Base-by-base conservation (phyloP, 2,113 vertebrate genomes). In the Indicator indicator region DNA sequence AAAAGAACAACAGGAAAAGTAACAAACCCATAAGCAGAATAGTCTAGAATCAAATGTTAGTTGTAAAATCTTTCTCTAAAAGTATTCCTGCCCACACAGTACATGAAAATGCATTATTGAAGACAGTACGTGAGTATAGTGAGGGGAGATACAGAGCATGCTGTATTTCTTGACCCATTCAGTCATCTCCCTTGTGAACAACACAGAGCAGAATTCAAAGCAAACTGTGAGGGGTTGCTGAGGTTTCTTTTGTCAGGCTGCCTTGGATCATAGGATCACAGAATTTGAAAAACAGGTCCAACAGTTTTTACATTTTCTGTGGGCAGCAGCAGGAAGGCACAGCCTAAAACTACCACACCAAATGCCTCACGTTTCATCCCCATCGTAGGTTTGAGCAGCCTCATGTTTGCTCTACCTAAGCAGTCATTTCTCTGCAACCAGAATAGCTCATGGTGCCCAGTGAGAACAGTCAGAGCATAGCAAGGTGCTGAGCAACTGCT, bases 1-100 rank as follows among this genome's bases (percentile, higher is more conserved):
- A 16, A 16, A 44, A 44, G 15, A 44, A 44, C 42, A 44, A 14
- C 42, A 5, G 50, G 46, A 79, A 21, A 59, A 62, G 33, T 8
- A 10, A 15, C 6, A 77, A 54, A 4, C 4, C 18, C 60, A 60
- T 58, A 81, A 78, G 48, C 33, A 79, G 78, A 76, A 70, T 23
- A 81, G 80, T 82, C 56, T 89, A 60, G 75, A 94, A 93, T 85
- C 85, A 94, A 44, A 94, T 44, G 42, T 16, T 76, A 18, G 85
- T 60, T 89, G 32, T 76, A 91, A 95, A 93, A 71, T 40, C 42
- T 9, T 83, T 89, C 23, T 80, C 63, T 89, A 85, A 85, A 92
- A 93, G 36, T 40, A 32, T 83, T 94, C 23, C 78, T 91, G 60
- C 91, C 87, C 78, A 94, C 70, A 38, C 8, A 92, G n/a, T 60